Conservation (phyloP, 2,797 vertebrate genomes). For the Ctenosaura bakeri region DNA sequence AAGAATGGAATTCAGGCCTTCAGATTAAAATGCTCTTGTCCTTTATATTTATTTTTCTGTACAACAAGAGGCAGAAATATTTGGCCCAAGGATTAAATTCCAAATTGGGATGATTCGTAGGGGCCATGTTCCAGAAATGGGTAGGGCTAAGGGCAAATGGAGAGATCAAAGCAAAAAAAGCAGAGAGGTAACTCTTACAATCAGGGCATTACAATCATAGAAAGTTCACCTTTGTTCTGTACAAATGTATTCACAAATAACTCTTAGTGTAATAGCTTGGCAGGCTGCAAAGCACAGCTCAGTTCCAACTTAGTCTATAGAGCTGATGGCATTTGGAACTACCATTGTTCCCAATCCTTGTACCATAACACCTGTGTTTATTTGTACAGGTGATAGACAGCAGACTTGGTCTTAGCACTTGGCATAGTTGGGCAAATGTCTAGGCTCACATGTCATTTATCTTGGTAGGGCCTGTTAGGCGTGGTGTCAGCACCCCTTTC, state of each 20-base stretch:
- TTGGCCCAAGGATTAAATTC: too few species aligned
- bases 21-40: background rate
- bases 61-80: background rate
- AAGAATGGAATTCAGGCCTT: background rate
- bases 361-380: background rate
- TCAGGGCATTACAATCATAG: too few species aligned
- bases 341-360: background rate
- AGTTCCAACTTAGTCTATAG: background rate
- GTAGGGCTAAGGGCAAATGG: too few species aligned
- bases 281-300: too few species aligned
- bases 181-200: too few species aligned
- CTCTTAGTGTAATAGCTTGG: background rate
- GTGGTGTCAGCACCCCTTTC: background rate
- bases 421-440: background rate
- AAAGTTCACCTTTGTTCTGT: too few species aligned
- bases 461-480: background rate
- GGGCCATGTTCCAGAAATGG: too few species aligned
- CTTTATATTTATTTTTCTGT: background rate
- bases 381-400: background rate
- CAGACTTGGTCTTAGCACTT: background rate
- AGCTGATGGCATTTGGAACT: background rate
- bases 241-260: background rate
- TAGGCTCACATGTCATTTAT: background rate
- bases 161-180: too few species aligned
- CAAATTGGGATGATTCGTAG: too few species aligned